Base-by-base conservation (phyloP, 2,113 vertebrate species). In the Motacilla alba region DNA sequence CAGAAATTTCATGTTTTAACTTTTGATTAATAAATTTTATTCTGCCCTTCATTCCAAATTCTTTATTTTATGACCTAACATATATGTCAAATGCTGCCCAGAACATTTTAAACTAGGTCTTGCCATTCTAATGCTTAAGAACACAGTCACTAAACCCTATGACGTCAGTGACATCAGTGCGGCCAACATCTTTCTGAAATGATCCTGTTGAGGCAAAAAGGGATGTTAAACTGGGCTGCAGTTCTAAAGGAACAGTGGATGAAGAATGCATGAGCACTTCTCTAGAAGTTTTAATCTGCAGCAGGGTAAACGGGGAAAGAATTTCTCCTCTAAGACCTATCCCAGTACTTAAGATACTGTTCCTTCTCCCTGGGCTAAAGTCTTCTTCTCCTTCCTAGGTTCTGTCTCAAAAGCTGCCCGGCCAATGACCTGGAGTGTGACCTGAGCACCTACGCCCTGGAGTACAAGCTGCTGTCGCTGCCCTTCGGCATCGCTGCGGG, bases 391-490 rank as follows among this genome's bases (percentile, higher is more conserved):
- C 15, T 83, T 83, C 91, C 47, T 76, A 99, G 99, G 91, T 99
- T 99, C 97, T 99, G 99, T 91, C 97, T 99, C 92, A 99, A 99
- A 95, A 99, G 98, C 95, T 99, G 99, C 75, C 99, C 98, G 0
- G 98, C 98, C 66, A 99, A 99, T 1, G 99, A 99, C 91, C 70
- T 99, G 97, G 99, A 99, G 91, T 99, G 99, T 41, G 98, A 99
- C 7, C 98, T 98, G 83, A 99, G 99, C 89, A 99, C 98, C 1
- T 99, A 99, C 7, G 98, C 99, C 7, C 97, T 99, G 97, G 99
- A 99, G 92, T 99, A 99, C 98, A 99, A 99, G 94, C 98, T 99
- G 59, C 98, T 99, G 59, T 99, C 99, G 7, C 98, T 99, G 58
- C 99, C 99, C 15, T 99, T 98, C 6, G 99, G 99, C 94, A 99